Evolutionary conservation across 2,797 vertebrate species (phyloP).

Genomic region (Characodon lateralis): DNA sequence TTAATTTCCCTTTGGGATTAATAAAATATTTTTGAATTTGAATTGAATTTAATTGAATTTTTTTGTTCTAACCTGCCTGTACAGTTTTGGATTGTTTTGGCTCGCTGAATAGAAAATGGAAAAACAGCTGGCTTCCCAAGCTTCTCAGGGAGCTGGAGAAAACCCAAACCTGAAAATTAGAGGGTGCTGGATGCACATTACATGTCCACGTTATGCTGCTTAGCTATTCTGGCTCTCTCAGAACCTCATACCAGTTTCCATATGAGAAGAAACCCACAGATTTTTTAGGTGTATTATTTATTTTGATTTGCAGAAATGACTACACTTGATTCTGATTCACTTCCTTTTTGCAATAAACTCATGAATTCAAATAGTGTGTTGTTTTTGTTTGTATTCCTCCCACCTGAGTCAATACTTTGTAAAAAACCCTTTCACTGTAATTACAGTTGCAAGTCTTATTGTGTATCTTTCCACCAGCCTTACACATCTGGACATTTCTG

Average conservation of each 20-base stretch:
- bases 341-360: constrained; percentile 31
- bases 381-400: not conserved
- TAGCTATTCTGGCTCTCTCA: constrained; percentile 9
- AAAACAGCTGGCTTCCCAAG: constrained; percentile 37
- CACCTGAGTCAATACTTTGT: not conserved
- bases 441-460: not conserved
- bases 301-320: constrained; percentile 43
- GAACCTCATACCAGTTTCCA: constrained; percentile 34
- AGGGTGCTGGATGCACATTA: constrained; percentile 37
- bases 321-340: constrained; percentile 12
- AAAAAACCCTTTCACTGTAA: not conserved
- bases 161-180: constrained; percentile 60
- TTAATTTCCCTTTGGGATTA: no score
- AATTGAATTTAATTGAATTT: no score
- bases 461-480: not conserved
- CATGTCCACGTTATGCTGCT: constrained; percentile 25
- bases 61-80: not conserved
- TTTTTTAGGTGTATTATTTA: constrained; percentile 5
- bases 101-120: constrained; percentile 50
- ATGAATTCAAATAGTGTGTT: not conserved
- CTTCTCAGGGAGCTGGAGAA: constrained; percentile 28
- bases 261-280: not conserved
- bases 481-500: not conserved
- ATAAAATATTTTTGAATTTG: no score
- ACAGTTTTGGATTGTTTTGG: constrained; percentile 20